A percentile compares a stretch with the other conserved stretches of the same genome.
Conservation (phyloP, 30 jellyfish, hydroid and myxozoan genomes). For the Aurelia sp. region DNA sequence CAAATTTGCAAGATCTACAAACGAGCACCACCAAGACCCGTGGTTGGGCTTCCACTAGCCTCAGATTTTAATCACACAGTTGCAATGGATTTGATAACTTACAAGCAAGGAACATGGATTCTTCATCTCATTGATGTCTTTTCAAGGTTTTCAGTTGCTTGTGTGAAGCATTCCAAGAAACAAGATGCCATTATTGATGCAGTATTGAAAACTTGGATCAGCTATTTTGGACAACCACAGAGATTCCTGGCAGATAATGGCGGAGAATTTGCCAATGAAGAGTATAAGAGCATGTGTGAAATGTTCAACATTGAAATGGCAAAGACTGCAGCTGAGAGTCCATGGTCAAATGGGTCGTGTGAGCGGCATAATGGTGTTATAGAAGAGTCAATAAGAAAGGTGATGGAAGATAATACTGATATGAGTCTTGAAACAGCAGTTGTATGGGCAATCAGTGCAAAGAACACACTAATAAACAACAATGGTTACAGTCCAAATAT, state of each 20-base stretch:
- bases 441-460: neutral
- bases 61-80: conserved; percentile 13
- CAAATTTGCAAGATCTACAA: conserved; percentile 28
- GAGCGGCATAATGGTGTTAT: conserved; percentile 8
- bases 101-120: too few relatives aligned
- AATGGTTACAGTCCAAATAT: too few relatives aligned
- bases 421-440: conserved; percentile 30
- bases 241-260: conserved; percentile 61
- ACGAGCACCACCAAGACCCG: conserved; percentile 34
- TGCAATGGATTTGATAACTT: too few relatives aligned
- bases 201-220: neutral
- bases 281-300: conserved; percentile 32
- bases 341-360: conserved; percentile 60
- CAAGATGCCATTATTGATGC: too few relatives aligned
- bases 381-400: neutral
- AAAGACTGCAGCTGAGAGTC: conserved; percentile 55
- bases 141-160: neutral
- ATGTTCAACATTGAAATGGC: conserved; percentile 26
- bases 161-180: too few relatives aligned
- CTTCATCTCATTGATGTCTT: too few relatives aligned
- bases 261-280: conserved; percentile 58
- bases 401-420: neutral
- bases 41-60: conserved; percentile 24
- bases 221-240: neutral
- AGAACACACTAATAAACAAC: too few relatives aligned